Conservation (phyloP, 2,113 vertebrate species). For the Mandrillus leucophaeus region DNA sequence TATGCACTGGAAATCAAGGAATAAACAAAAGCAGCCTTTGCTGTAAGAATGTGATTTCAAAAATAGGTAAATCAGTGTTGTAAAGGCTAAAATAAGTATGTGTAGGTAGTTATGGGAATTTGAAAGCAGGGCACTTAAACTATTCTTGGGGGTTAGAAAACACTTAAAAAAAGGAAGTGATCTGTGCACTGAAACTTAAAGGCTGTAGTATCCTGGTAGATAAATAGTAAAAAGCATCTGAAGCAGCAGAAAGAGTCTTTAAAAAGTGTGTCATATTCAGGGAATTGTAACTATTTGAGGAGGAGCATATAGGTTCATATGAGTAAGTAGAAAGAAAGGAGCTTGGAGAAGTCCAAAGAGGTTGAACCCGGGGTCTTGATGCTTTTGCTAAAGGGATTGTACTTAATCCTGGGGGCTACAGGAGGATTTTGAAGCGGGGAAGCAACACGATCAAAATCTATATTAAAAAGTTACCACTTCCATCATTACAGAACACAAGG, state of each 20-base stretch:
- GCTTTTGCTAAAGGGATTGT: neutral
- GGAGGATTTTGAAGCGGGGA: neutral
- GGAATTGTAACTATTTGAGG: neutral
- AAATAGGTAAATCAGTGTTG: neutral
- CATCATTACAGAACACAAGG: neutral
- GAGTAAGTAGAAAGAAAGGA: neutral
- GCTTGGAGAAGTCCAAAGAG: neutral
- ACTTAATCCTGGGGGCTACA: neutral
- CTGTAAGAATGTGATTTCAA: neutral
- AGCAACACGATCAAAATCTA: neutral
- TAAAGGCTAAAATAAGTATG: neutral
- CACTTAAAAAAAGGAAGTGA: neutral
- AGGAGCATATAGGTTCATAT: neutral
- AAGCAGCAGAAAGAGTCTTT: neutral
- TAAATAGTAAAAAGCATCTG: neutral
- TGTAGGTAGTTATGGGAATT: neutral
- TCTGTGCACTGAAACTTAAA: neutral
- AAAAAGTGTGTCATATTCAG: neutral
- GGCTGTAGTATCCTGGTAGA: neutral
- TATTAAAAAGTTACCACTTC: neutral
- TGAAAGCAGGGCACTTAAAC: neutral
- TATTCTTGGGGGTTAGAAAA: neutral
- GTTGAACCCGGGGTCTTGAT: neutral
- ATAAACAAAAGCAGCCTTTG: neutral
- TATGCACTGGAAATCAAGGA: neutral